Base-by-base conservation (phyloP, 1,140 invertebrate species). In the Drosophila ambigua region DNA sequence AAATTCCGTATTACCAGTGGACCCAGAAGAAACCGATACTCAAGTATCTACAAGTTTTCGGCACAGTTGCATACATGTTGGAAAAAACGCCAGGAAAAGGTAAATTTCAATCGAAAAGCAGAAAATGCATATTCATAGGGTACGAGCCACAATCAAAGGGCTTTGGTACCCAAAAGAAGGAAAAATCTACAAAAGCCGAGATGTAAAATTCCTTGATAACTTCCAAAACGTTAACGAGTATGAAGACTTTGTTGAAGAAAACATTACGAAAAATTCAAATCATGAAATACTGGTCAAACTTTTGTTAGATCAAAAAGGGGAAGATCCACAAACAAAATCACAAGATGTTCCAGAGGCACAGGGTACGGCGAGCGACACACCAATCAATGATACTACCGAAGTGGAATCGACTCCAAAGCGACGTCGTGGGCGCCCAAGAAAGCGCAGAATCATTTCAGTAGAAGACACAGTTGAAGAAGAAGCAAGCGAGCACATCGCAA, bases 151-250 rank as follows among this genome's bases (percentile, higher is more conserved):
- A 20, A 46, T 28, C 16, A 23, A 46, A 23, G 15, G 45, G 45
- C 4, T 48, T 48, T 48, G 20, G 45, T 23, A 20, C 13, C 45
- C 45, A 48, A 20, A 23, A 16, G 28, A 52, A 16, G 16, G 28
- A n/a, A 52, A 52, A 28, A 52, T 28, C 2, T 52, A 52, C 50
- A 52, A 52, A 31, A 35, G 28, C 50, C 28, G 26, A 52, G 9
- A 35, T 52, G 50, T 52, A 16, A 52, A 28, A 15, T 52, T 52
- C 15, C 28, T 52, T 52, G 50, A 52, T 28, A 16, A 52, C 11
- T 52, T 35, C n/a, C n/a, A 52, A 15, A 9, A 52, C 28, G 50
- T 31, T 8, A 52, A 35, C 28, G 4, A 52, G 7, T 20, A 35
- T 52, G 50, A 52, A 28, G 50, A 35, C 31, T 52, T 49, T 16